These are phyloP conservation scores for Eremophila alpestris DNA, from an alignment of 2,797 vertebrate genomes.

Conservation along the genomic window DNA sequence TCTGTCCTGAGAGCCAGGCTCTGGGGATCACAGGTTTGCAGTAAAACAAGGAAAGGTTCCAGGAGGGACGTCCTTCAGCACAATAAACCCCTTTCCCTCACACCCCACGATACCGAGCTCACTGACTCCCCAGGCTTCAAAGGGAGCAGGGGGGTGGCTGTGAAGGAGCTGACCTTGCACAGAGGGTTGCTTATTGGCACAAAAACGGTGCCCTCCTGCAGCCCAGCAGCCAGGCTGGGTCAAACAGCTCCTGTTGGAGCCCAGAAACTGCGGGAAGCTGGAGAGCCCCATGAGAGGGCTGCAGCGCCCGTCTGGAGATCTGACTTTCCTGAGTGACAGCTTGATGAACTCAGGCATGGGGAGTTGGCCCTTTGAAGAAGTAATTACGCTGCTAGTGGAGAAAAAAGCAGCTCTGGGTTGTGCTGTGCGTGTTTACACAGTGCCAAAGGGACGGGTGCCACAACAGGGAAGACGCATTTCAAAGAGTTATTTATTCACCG, in stretches of 20 bases:
- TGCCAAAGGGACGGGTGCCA: not conserved
- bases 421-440: not conserved
- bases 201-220: not conserved
- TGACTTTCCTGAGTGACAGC: constrained; percentile 17
- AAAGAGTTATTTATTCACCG: constrained; percentile 8
- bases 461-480: not conserved
- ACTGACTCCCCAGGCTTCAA: not conserved
- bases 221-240: not conserved
- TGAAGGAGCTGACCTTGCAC: constrained; percentile 22
- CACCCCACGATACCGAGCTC: not conserved
- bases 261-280: not conserved
- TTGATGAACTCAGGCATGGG: constrained; percentile 34
- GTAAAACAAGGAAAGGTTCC: not conserved
- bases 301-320: not conserved
- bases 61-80: not conserved
- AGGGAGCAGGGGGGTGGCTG: not conserved
- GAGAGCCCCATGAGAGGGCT: not conserved
- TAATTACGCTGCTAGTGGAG: not conserved
- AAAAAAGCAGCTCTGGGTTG: not conserved
- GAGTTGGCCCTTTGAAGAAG: constrained; percentile 47
- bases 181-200: not conserved
- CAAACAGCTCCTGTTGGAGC: constrained; percentile 13
- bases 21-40: not conserved
- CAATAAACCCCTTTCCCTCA: not conserved
- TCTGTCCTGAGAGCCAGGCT: not conserved